Evolutionary conservation across 2,888 invertebrate genomes (phyloP).

Genomic region (Amiota communis): DNA sequence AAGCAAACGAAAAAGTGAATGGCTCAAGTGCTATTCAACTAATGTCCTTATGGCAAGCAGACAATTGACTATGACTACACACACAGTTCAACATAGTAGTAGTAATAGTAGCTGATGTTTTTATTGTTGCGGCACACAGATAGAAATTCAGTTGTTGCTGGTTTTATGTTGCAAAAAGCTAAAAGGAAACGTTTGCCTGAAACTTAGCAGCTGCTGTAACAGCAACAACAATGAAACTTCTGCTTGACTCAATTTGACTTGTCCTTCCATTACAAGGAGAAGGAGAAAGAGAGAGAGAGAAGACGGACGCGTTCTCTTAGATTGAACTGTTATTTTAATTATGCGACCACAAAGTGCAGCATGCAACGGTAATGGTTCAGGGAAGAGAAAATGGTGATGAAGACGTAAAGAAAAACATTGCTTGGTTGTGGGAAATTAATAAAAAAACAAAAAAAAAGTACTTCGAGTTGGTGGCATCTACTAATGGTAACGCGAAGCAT

Average conservation of each 20-base stretch:
- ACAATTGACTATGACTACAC: slow-evolving; percentile 6
- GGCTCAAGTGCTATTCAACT: slow-evolving; percentile 17
- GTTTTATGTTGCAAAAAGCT: neutral
- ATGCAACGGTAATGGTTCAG: neutral
- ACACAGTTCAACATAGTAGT: neutral
- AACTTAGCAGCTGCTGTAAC: slow-evolving; percentile 9
- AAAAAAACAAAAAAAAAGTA: neutral
- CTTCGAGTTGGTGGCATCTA: neutral
- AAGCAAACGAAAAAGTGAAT: neutral
- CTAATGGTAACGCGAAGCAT: neutral
- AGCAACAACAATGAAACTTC: neutral
- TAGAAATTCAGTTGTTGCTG: neutral
- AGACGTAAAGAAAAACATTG: neutral
- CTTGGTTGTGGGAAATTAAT: neutral
- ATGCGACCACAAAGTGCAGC: slow-evolving; percentile 48
- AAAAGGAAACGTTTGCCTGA: slow-evolving; percentile 4
- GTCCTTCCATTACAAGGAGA: too few relatives aligned
- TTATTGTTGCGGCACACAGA: too few relatives aligned
- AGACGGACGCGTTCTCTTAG: slow-evolving; percentile 40
- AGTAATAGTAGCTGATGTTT: neutral
- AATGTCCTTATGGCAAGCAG: slow-evolving; percentile 22
- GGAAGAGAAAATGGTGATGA: neutral
- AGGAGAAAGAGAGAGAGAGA: too few relatives aligned
- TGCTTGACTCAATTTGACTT: slow-evolving; percentile 8
- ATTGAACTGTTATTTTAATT: slow-evolving; percentile 61